A percentile compares a stretch with the other conserved stretches of the same genome.
Evolutionary conservation across 1,140 invertebrate genomes (phyloP).

Genomic region (Neodiprion virginianus): DNA sequence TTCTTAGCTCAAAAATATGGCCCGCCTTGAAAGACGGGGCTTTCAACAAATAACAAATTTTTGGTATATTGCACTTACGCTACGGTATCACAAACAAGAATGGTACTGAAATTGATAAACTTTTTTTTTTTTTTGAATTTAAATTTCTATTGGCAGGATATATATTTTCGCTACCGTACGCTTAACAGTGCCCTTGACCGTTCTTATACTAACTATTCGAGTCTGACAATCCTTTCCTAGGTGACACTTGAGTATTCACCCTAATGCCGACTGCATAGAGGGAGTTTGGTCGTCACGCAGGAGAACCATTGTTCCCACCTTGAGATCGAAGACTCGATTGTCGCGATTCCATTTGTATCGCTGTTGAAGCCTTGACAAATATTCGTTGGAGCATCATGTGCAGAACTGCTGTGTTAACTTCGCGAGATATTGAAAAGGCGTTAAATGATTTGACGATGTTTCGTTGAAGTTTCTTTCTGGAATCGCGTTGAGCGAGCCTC

Average conservation of each 20-base stretch:
- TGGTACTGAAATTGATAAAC: no score
- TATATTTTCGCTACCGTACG: slow-evolving; percentile 35
- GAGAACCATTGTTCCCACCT: slow-evolving; percentile 41
- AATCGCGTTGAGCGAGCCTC: slow-evolving; percentile 16
- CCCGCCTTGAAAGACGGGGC: slow-evolving; percentile 17
- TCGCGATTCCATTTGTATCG: slow-evolving; percentile 27
- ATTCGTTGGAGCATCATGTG: slow-evolving; percentile 27
- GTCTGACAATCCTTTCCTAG: slow-evolving; percentile 27
- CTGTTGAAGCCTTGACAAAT: slow-evolving; percentile 21
- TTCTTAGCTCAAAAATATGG: not conserved
- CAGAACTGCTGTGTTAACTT: slow-evolving; percentile 30
- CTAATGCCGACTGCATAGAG: slow-evolving; percentile 31
- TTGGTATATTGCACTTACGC: not conserved
- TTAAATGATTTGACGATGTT: slow-evolving; percentile 9
- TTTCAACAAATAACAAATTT: slow-evolving; percentile 8
- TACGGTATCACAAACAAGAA: not conserved
- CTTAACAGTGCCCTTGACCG: slow-evolving; percentile 30
- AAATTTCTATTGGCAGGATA: slow-evolving; percentile 23
- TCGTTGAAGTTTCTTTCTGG: slow-evolving; percentile 33
- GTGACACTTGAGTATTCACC: slow-evolving; percentile 26
- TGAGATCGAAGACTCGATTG: slow-evolving; percentile 23
- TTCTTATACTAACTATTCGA: slow-evolving; percentile 35
- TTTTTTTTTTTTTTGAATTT: not conserved
- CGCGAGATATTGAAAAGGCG: slow-evolving; percentile 24
- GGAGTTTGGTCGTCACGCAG: slow-evolving; percentile 30